Evolutionary conservation across 2,797 vertebrate species (phyloP).

Genomic region (Scomberomorus guttatus): DNA sequence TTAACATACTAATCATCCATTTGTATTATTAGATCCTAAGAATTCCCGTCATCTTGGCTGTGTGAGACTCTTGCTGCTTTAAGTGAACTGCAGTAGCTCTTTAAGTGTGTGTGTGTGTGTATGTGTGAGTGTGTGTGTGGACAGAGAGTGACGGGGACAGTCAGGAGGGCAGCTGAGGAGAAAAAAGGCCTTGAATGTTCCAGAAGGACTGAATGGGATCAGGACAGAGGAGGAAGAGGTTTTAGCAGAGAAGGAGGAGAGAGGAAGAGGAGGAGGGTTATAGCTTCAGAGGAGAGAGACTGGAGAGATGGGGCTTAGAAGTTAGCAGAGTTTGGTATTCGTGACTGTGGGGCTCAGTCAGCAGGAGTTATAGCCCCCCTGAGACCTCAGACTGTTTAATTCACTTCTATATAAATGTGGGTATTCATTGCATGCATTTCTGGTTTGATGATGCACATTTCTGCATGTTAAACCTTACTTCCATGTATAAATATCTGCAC

Average conservation of each 20-base stretch:
- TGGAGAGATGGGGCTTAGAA: slow-evolving; percentile 70
- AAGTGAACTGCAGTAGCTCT: not conserved
- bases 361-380: slow-evolving; percentile 67
- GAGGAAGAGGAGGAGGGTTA: slow-evolving; percentile 55
- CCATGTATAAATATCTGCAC: slow-evolving; percentile 8
- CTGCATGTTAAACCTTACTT: slow-evolving; percentile 13
- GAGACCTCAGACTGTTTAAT: slow-evolving; percentile 60
- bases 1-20: too few species aligned
- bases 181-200: slow-evolving; percentile 60
- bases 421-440: slow-evolving; percentile 38
- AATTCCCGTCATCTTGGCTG: not conserved
- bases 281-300: slow-evolving; percentile 66
- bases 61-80: not conserved
- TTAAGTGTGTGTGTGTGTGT: slow-evolving; percentile 15
- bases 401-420: slow-evolving; percentile 49
- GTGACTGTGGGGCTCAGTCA: slow-evolving; percentile 72
- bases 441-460: slow-evolving; percentile 24
- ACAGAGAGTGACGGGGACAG: slow-evolving; percentile 55
- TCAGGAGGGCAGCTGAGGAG: slow-evolving; percentile 16
- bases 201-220: slow-evolving; percentile 70
- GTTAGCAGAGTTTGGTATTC: slow-evolving; percentile 71
- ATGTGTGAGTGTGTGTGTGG: slow-evolving; percentile 15
- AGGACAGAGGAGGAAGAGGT: slow-evolving; percentile 71
- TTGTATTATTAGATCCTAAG: too few species aligned
- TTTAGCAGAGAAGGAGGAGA: slow-evolving; percentile 56